Conservation (phyloP, 2,797 vertebrate species). For the Enteromius radiatus region DNA sequence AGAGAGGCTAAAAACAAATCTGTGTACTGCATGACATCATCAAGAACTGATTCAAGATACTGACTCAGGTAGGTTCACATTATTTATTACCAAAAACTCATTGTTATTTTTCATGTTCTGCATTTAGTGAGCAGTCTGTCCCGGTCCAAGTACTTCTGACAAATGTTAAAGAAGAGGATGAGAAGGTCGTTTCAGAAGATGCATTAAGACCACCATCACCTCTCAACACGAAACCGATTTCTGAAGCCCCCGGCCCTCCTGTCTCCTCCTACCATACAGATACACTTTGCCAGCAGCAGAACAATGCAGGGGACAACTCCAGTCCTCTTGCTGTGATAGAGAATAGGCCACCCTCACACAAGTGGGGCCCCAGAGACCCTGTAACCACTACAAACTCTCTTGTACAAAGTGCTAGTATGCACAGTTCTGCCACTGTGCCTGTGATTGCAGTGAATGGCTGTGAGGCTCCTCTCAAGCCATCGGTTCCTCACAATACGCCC, state of each 20-base stretch:
- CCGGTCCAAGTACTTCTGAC: slow-evolving; percentile 92
- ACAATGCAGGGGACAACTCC: slow-evolving; percentile 20
- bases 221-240: slow-evolving; percentile 75
- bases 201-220: slow-evolving; percentile 63
- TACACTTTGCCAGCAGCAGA: slow-evolving; percentile 14
- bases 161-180: slow-evolving; percentile 73
- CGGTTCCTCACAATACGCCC: slow-evolving; percentile 21
- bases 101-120: slow-evolving; percentile 42
- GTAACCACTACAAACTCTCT: neutral
- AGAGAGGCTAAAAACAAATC: slow-evolving; percentile 10
- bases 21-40: slow-evolving; percentile 14
- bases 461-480: slow-evolving; percentile 28
- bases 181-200: slow-evolving; percentile 75
- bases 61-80: neutral
- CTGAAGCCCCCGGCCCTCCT: slow-evolving; percentile 55
- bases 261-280: slow-evolving; percentile 54
- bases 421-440: slow-evolving; percentile 58
- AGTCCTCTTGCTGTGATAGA: slow-evolving; percentile 5
- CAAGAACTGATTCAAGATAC: slow-evolving; percentile 9
- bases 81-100: neutral
- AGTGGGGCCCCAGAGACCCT: slow-evolving; percentile 24
- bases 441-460: slow-evolving; percentile 55
- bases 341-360: slow-evolving; percentile 21
- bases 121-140: slow-evolving; percentile 90
- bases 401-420: slow-evolving; percentile 52